Evolutionary conservation across 2,797 vertebrate genomes (phyloP).

Genomic region (Urosaurus nigricauda): DNA sequence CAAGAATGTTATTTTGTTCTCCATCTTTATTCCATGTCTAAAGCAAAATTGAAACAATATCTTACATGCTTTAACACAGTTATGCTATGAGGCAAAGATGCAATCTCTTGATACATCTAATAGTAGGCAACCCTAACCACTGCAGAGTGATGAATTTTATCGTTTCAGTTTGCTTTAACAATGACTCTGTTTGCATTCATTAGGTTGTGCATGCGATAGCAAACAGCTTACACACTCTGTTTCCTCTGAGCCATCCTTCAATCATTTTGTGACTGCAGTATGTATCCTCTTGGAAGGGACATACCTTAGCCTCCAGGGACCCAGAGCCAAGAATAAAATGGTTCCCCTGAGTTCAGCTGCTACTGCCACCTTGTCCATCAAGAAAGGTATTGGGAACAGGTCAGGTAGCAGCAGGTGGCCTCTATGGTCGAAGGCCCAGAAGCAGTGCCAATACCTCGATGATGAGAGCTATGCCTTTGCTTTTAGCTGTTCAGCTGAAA

Average conservation of each 20-base stretch:
- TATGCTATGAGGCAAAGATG: not conserved
- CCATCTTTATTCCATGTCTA: not conserved
- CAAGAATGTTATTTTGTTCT: not conserved
- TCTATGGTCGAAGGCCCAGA: too few relatives aligned
- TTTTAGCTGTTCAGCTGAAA: not conserved
- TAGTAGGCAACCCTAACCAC: not conserved
- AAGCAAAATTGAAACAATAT: conserved; percentile 32
- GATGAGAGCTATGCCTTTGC: too few relatives aligned
- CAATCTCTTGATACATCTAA: not conserved
- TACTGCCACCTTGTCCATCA: too few relatives aligned
- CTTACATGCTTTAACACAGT: conserved; percentile 2
- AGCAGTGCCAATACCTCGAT: too few relatives aligned
- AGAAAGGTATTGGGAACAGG: too few relatives aligned
- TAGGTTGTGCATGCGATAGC: not conserved
- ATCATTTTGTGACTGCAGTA: not conserved
- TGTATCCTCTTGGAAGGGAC: not conserved
- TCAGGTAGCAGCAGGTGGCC: too few relatives aligned
- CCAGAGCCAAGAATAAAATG: too few relatives aligned
- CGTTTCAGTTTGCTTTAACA: conserved; percentile 13
- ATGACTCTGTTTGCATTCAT: not conserved
- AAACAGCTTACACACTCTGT: not conserved
- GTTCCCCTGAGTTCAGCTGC: too few relatives aligned
- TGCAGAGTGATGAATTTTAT: conserved; percentile 5
- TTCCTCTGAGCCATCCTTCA: not conserved
- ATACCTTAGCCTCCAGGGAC: too few relatives aligned